Percentiles rank a stretch among this genome's conserved stretches.
Evolutionary conservation across 2,888 invertebrate species (phyloP).

Genomic region (Priocnemis perturbator): DNA sequence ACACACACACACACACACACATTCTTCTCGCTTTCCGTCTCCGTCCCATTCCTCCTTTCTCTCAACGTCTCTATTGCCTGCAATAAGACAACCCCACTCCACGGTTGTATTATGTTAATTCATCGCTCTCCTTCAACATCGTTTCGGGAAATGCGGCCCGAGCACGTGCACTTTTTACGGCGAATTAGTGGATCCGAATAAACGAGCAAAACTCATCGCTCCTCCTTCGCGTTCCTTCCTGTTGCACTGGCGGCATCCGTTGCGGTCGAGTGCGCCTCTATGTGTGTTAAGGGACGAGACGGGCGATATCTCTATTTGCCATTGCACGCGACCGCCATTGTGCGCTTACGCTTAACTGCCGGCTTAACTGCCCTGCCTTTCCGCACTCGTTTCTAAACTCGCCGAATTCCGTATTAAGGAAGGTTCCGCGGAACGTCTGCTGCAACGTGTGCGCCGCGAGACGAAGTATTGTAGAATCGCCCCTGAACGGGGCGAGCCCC

Average conservation of each 20-base stretch:
- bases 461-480: too few species aligned
- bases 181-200: constrained; percentile 30
- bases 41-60: too few species aligned
- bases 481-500: background rate
- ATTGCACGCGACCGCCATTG: background rate
- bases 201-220: background rate
- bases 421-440: too few species aligned
- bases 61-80: constrained; percentile 24
- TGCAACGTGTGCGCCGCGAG: too few species aligned
- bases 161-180: constrained; percentile 30
- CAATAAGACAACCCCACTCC: constrained; percentile 41
- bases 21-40: too few species aligned
- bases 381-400: too few species aligned
- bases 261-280: background rate
- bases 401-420: too few species aligned
- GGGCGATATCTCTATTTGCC: constrained; percentile 3
- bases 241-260: background rate
- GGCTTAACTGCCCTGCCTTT: too few species aligned
- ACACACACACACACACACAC: too few species aligned
- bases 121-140: constrained; percentile 13
- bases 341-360: too few species aligned
- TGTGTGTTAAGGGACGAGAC: background rate
- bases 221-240: background rate
- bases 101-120: constrained; percentile 47
- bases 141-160: constrained; percentile 18